phyloP scores from a whole-genome alignment of 2,888 invertebrate species.

The Drosophila phalerata region DNA sequence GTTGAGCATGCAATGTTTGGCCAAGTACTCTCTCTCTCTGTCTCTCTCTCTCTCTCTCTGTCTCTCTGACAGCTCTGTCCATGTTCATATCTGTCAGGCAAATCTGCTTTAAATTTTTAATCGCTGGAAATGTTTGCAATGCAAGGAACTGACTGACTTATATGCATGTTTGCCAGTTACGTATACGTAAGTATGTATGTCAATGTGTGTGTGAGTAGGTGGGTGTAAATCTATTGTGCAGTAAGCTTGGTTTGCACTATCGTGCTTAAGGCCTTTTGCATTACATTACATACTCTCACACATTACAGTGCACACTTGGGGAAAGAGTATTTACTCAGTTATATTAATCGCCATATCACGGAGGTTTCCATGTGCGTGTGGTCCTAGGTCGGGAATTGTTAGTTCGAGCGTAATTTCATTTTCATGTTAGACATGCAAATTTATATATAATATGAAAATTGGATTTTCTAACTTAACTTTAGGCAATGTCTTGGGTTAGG shows the following conservation, averaged over 20 bases:
- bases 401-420: constrained; percentile 44
- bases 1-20: constrained; percentile 49
- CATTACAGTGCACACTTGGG: background rate
- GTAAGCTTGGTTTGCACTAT: constrained; percentile 31
- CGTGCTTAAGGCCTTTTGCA: constrained; percentile 40
- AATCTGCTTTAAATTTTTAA: constrained; percentile 64
- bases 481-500: constrained; percentile 30
- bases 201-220: constrained; percentile 7
- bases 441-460: constrained; percentile 30
- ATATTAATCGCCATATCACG: constrained; percentile 53
- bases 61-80: background rate
- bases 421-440: constrained; percentile 35
- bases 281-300: constrained; percentile 27
- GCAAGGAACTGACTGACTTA: constrained; percentile 26
- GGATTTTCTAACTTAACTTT: constrained; percentile 23
- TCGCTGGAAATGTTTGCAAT: constrained; percentile 61
- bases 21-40: constrained; percentile 18
- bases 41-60: background rate
- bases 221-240: constrained; percentile 46
- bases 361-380: constrained; percentile 37
- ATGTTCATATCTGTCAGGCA: constrained; percentile 42
- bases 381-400: constrained; percentile 23
- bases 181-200: constrained; percentile 9
- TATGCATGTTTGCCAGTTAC: constrained; percentile 12
- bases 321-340: constrained; percentile 49